Evolutionary conservation across 2,113 vertebrate genomes (phyloP).

Genomic region (Saguinus imperator): DNA sequence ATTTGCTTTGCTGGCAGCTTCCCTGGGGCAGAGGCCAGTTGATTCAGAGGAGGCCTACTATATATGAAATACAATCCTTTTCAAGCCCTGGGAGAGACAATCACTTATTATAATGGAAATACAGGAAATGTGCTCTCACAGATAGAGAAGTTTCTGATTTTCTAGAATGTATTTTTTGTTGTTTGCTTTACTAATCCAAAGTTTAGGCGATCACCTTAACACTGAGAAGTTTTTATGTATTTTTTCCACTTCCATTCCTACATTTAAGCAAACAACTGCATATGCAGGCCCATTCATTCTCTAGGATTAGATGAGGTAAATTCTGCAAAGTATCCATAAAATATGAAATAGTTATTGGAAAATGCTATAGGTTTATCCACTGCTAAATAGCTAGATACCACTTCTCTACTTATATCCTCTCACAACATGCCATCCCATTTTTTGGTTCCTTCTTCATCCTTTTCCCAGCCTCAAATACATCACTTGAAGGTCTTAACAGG

Average conservation of each 20-base stretch:
- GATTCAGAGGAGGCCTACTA: conserved; percentile 6
- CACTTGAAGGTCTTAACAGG: neutral
- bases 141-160: neutral
- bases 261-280: neutral
- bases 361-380: neutral
- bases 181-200: neutral
- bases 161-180: neutral
- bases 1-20: neutral
- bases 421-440: neutral
- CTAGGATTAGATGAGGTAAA: neutral
- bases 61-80: neutral
- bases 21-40: conserved; percentile 47
- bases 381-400: neutral
- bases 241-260: neutral
- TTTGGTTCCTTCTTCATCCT: neutral
- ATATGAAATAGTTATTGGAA: conserved; percentile 27
- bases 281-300: accelerated
- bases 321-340: neutral
- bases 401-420: neutral
- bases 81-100: neutral
- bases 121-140: accelerated
- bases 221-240: neutral
- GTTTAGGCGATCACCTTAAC: neutral
- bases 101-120: neutral
- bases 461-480: neutral